Conservation (phyloP, 2,113 vertebrate genomes). For the Hiodon tergisus region DNA sequence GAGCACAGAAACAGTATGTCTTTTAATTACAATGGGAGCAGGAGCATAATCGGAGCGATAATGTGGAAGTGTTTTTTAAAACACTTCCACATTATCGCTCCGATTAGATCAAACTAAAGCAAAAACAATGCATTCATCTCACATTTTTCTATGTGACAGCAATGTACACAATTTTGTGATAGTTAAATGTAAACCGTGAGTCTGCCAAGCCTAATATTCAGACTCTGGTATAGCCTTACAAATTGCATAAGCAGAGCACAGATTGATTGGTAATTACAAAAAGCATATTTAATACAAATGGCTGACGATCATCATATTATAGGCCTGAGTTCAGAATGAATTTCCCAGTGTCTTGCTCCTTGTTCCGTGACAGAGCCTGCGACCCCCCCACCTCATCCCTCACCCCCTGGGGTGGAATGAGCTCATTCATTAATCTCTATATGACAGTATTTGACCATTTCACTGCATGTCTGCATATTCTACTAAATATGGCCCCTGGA, state of each 20-base stretch:
- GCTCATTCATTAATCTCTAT: slow-evolving; percentile 47
- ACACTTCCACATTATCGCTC: not conserved
- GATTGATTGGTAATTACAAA: slow-evolving; percentile 27
- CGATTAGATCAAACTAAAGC: no score
- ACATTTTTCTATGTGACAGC: not conserved
- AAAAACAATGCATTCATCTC: no score
- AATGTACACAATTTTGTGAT: not conserved
- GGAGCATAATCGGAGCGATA: no score
- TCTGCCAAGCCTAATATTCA: slow-evolving; percentile 18
- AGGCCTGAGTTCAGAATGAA: slow-evolving; percentile 19
- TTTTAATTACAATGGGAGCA: not conserved
- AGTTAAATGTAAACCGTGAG: slow-evolving; percentile 31
- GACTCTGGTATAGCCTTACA: slow-evolving; percentile 19
- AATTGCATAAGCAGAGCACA: slow-evolving; percentile 30
- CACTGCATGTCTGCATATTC: slow-evolving; percentile 37
- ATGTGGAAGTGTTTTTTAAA: not conserved
- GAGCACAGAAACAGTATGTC: not conserved
- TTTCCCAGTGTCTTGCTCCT: slow-evolving; percentile 22
- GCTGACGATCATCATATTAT: slow-evolving; percentile 1
- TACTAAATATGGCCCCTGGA: slow-evolving; percentile 29
- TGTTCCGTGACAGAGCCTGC: slow-evolving; percentile 14
- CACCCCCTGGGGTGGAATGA: slow-evolving; percentile 28
- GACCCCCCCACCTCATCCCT: slow-evolving; percentile 29
- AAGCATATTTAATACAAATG: slow-evolving; percentile 12
- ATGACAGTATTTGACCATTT: slow-evolving; percentile 42